Evolutionary conservation across 2,797 vertebrate species (phyloP).

Genomic region (Bufotes viridis): DNA sequence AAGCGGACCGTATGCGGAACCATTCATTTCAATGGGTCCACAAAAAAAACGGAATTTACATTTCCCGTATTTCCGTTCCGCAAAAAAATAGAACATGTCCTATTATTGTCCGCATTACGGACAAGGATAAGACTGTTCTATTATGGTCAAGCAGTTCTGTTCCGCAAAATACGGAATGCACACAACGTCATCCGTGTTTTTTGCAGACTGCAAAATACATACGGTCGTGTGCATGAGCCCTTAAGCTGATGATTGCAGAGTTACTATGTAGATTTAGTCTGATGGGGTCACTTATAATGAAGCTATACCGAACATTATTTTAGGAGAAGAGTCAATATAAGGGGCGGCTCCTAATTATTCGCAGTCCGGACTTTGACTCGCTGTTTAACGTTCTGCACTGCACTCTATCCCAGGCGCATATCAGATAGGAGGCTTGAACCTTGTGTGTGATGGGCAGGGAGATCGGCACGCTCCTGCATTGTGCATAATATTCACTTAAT

Average conservation of each 20-base stretch:
- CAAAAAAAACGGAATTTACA: too few relatives aligned
- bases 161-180: too few relatives aligned
- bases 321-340: background rate
- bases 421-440: background rate
- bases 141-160: too few relatives aligned
- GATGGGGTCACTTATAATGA: background rate
- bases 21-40: too few relatives aligned
- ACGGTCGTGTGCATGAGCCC: too few relatives aligned
- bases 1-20: too few relatives aligned
- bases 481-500: background rate
- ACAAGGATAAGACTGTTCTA: too few relatives aligned
- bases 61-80: too few relatives aligned
- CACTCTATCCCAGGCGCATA: background rate
- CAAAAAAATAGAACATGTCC: too few relatives aligned
- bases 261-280: background rate
- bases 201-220: too few relatives aligned
- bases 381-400: background rate
- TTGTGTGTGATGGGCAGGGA: background rate
- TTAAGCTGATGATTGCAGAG: background rate
- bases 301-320: background rate
- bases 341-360: background rate
- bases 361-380: conserved; percentile 1
- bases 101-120: too few relatives aligned
- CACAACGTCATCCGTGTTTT: too few relatives aligned
- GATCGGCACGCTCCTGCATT: background rate